A percentile compares a stretch with the other conserved stretches of the same genome.
Evolutionary conservation across 2,797 vertebrate genomes (phyloP).

Genomic region (Catharus ustulatus): DNA sequence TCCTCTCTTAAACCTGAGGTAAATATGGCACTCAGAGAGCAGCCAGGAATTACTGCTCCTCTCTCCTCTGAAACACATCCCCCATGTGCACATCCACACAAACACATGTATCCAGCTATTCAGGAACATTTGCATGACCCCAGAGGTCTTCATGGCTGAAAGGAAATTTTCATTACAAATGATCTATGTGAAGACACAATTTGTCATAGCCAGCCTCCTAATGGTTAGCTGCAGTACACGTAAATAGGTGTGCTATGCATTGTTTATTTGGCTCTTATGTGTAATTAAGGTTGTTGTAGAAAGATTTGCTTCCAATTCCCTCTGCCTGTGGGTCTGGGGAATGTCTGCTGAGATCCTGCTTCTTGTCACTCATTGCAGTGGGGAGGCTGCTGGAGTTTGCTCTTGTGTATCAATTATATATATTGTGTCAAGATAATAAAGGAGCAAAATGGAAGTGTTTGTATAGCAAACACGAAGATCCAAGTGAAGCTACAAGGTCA

Average conservation of each 20-base stretch:
- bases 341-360: constrained; percentile 21
- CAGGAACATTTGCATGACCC: background rate
- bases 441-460: background rate
- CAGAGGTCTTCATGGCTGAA: background rate
- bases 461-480: background rate
- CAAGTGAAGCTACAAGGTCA: background rate
- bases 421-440: background rate
- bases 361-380: background rate
- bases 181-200: background rate
- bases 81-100: background rate
- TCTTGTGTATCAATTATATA: background rate
- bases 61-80: background rate
- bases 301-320: constrained; percentile 28
- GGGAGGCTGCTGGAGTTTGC: background rate
- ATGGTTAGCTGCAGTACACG: background rate
- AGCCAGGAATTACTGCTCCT: background rate
- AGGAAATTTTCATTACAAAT: background rate
- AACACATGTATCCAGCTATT: background rate
- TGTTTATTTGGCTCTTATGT: constrained; percentile 20
- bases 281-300: constrained; percentile 30
- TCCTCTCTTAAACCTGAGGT: background rate
- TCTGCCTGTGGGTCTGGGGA: constrained; percentile 13
- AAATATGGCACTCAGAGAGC: background rate
- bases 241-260: constrained; percentile 9
- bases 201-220: background rate